Evolutionary conservation across 2,797 vertebrate genomes (phyloP).

Genomic region (Holocentrus rufus): DNA sequence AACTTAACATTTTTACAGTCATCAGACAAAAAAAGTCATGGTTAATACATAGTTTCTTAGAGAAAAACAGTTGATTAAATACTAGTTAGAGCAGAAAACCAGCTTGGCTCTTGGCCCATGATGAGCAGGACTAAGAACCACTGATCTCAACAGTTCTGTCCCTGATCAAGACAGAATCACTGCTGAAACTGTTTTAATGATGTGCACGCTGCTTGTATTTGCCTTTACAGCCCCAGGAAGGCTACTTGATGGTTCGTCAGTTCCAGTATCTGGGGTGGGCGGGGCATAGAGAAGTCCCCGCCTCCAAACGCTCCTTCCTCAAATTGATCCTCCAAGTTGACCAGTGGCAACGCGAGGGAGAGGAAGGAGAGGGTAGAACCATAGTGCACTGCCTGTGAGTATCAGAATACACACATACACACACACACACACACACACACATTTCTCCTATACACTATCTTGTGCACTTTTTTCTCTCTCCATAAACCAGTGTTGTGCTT

Average conservation of each 20-base stretch:
- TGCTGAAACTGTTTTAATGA: too few relatives aligned
- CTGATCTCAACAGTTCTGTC: too few relatives aligned
- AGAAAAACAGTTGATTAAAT: too few relatives aligned
- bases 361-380: constrained; percentile 96
- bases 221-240: constrained; percentile 91
- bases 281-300: constrained; percentile 93
- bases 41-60: too few relatives aligned
- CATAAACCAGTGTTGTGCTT: neutral
- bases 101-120: too few relatives aligned
- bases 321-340: constrained; percentile 98
- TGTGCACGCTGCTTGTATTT: constrained; percentile 12
- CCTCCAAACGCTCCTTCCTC: constrained; percentile 97
- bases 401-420: neutral
- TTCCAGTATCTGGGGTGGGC: constrained; percentile 99
- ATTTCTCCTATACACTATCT: neutral
- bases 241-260: constrained; percentile 98
- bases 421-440: neutral
- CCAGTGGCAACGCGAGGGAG: constrained; percentile 99
- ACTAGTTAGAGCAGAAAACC: too few relatives aligned
- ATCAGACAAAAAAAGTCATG: too few relatives aligned
- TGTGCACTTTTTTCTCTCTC: neutral
- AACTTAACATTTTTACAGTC: too few relatives aligned
- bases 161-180: too few relatives aligned
- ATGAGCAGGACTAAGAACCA: too few relatives aligned
- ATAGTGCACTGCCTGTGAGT: constrained; percentile 98